Conservation (phyloP, 2,797 vertebrate genomes). For the Oryzias sinensis region DNA sequence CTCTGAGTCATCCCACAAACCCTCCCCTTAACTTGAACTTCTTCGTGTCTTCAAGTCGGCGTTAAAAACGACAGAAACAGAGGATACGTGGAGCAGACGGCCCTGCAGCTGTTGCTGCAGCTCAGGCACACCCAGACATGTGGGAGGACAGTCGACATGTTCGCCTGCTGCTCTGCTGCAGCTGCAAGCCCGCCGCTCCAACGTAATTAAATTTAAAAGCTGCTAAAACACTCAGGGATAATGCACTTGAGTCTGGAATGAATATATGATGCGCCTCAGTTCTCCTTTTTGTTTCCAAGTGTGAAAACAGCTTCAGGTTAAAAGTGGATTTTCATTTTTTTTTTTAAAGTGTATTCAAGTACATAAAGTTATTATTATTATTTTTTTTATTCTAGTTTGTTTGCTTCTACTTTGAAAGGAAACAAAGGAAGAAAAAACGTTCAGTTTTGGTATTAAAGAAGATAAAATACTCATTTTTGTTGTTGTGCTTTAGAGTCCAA, state of each 20-base stretch:
- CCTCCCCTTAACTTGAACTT: not conserved
- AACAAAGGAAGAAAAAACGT: no score
- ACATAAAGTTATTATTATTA: no score
- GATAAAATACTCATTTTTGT: no score
- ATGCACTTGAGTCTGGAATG: constrained; percentile 21
- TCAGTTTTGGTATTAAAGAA: no score
- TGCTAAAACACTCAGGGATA: constrained; percentile 31
- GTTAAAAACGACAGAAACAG: not conserved
- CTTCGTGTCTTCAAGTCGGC: no score
- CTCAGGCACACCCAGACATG: constrained; percentile 30
- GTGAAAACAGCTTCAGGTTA: not conserved
- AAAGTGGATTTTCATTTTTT: not conserved
- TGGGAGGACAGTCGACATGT: constrained; percentile 47
- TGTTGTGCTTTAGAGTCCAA: no score
- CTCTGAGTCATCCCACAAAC: constrained; percentile 13
- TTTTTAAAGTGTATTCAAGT: not conserved
- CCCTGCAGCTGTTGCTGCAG: constrained; percentile 55
- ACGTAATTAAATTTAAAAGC: constrained; percentile 36
- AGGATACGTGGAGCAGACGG: constrained; percentile 5
- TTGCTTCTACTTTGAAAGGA: not conserved
- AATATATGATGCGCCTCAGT: constrained; percentile 25
- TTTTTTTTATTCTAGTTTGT: no score
- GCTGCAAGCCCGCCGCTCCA: constrained; percentile 15
- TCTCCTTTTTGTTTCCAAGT: not conserved
- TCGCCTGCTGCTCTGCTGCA: constrained; percentile 22